These are phyloP conservation scores for Stichodactyla helianthus DNA, from an alignment of 64 coral and sea anemone species.

Conservation along the genomic window DNA sequence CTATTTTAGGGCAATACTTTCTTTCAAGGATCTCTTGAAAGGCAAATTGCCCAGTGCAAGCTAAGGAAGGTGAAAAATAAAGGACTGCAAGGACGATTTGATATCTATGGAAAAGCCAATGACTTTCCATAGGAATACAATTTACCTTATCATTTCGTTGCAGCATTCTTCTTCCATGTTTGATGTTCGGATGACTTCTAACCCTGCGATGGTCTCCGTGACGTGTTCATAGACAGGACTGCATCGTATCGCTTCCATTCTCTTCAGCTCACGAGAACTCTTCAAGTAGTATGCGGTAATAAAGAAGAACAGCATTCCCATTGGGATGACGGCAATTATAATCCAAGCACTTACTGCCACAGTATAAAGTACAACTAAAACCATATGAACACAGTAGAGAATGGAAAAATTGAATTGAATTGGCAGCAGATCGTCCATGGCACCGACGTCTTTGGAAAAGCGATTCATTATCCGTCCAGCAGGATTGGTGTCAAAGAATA, in stretches of 20 bases:
- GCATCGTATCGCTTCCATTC: conserved; percentile 42
- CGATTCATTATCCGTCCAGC: conserved; percentile 60
- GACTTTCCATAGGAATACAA: too few species aligned
- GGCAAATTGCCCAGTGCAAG: too few species aligned
- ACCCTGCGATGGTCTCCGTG: conserved; percentile 13
- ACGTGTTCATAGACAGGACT: conserved; percentile 59
- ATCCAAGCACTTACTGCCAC: not conserved
- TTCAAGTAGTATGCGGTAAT: conserved; percentile 16
- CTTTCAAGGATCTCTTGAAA: too few species aligned
- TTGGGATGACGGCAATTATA: not conserved
- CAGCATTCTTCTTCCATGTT: conserved; percentile 15
- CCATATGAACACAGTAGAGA: not conserved
- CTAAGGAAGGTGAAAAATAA: too few species aligned
- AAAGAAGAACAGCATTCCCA: conserved; percentile 14
- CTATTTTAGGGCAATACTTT: too few species aligned
- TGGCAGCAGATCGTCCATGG: conserved; percentile 14
- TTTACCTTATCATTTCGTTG: conserved; percentile 23
- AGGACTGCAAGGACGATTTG: too few species aligned
- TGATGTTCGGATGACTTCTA: conserved; percentile 46
- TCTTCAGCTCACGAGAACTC: conserved; percentile 37
- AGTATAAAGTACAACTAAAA: not conserved
- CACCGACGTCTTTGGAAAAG: conserved; percentile 57
- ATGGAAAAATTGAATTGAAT: not conserved
- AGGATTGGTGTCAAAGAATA: conserved; percentile 64
- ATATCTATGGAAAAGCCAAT: not conserved